Conservation (phyloP, 2,113 vertebrate species). For the Macrotis lagotis region DNA sequence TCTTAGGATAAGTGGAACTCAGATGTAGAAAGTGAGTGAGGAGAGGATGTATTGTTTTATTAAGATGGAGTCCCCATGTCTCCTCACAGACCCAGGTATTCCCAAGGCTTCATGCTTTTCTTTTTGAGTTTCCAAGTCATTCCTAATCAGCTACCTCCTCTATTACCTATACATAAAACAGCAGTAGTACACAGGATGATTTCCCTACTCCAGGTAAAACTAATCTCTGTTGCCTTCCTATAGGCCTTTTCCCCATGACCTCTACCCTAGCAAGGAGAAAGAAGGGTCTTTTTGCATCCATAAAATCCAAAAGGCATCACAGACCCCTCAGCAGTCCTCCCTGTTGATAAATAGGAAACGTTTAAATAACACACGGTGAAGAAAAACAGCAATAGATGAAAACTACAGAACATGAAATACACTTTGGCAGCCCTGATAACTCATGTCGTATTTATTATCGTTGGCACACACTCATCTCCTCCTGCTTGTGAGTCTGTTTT, state of each 20-base stretch:
- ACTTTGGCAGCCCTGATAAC: conserved; percentile 14
- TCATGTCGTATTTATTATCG: conserved; percentile 35
- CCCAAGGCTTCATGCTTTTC: background rate
- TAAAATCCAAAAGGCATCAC: background rate
- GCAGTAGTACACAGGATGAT: background rate
- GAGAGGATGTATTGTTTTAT: background rate
- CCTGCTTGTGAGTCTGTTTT: background rate
- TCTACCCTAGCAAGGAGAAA: background rate
- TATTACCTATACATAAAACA: background rate
- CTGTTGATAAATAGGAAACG: conserved; percentile 7
- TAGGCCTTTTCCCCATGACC: background rate
- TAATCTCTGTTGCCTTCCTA: background rate
- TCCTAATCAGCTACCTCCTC: background rate
- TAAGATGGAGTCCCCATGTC: background rate
- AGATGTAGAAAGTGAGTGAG: background rate
- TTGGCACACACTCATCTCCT: background rate
- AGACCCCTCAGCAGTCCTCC: background rate
- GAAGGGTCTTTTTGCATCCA: background rate
- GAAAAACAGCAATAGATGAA: background rate
- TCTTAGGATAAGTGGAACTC: background rate
- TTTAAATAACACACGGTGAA: conserved; percentile 15
- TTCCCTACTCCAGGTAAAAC: background rate
- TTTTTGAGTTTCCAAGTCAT: background rate
- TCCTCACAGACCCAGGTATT: background rate
- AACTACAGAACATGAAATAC: background rate